Conservation (phyloP, 2,888 invertebrate genomes). For the Abrostola tripartita region DNA sequence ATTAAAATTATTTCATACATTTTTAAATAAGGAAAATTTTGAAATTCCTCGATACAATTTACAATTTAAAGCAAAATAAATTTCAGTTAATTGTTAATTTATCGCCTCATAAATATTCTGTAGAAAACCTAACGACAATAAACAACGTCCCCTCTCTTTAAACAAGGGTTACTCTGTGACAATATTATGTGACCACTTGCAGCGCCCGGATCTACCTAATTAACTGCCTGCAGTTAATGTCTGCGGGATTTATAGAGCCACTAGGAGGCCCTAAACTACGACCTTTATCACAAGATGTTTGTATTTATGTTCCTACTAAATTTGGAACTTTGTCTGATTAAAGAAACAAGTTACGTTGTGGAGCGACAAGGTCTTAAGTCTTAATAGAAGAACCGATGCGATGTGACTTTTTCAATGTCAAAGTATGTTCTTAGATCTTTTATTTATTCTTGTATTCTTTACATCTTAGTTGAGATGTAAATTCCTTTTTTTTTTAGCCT, state of each 20-base stretch:
- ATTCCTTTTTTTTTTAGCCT: too few species aligned
- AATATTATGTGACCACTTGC: slow-evolving; percentile 66
- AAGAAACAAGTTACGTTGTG: slow-evolving; percentile 13
- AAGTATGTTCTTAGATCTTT: too few species aligned
- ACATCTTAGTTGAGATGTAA: too few species aligned
- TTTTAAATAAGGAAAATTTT: too few species aligned
- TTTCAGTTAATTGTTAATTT: background rate
- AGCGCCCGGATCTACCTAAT: slow-evolving; percentile 78
- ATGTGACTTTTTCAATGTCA: too few species aligned
- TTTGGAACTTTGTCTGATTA: slow-evolving; percentile 33
- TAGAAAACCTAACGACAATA: background rate
- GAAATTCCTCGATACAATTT: too few species aligned
- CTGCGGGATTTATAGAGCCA: slow-evolving; percentile 69
- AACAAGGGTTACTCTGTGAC: slow-evolving; percentile 59
- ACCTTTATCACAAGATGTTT: slow-evolving; percentile 44
- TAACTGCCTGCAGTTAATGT: slow-evolving; percentile 82
- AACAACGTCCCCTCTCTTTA: slow-evolving; percentile 10
- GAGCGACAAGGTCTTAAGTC: background rate
- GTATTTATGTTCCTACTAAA: slow-evolving; percentile 39
- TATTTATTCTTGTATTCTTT: too few species aligned
- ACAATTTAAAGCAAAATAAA: too few species aligned
- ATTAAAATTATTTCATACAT: too few species aligned
- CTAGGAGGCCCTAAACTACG: slow-evolving; percentile 50
- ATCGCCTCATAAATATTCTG: background rate
- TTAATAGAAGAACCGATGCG: too few species aligned